Conservation (phyloP, 2,888 invertebrate species). For the Mamestra brassicae region DNA sequence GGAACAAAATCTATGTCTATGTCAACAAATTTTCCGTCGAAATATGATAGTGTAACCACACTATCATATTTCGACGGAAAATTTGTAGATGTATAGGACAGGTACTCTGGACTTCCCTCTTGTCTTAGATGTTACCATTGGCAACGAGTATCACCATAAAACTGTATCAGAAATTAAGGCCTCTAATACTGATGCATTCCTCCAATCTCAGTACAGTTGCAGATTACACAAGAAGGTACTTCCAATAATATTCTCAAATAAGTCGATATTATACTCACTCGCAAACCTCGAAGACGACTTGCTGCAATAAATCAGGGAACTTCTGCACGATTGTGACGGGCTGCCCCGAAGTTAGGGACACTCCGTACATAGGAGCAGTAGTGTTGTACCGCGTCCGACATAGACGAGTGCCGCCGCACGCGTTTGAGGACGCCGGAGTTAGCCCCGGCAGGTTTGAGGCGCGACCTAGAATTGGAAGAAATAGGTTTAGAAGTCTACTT, state of each 20-base stretch:
- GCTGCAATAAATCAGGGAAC: constrained; percentile 97
- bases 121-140: too few relatives aligned
- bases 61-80: too few relatives aligned
- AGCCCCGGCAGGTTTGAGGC: constrained; percentile 79
- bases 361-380: constrained; percentile 98
- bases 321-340: constrained; percentile 98
- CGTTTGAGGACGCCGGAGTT: constrained; percentile 70
- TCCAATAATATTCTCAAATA: neutral
- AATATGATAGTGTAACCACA: too few relatives aligned
- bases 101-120: too few relatives aligned
- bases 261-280: constrained; percentile 92
- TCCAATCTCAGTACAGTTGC: too few relatives aligned
- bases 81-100: too few relatives aligned
- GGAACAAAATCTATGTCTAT: too few relatives aligned
- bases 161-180: too few relatives aligned
- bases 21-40: too few relatives aligned
- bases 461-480: constrained; percentile 76
- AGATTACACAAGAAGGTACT: neutral
- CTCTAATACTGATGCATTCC: too few relatives aligned
- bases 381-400: constrained; percentile 98
- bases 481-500: neutral
- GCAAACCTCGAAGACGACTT: constrained; percentile 98
- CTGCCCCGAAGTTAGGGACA: constrained; percentile 97
- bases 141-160: too few relatives aligned
- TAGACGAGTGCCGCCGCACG: constrained; percentile 93